These are phyloP conservation scores for Psophia crepitans DNA, from an alignment of 2,113 vertebrate species.

Conservation along the genomic window DNA sequence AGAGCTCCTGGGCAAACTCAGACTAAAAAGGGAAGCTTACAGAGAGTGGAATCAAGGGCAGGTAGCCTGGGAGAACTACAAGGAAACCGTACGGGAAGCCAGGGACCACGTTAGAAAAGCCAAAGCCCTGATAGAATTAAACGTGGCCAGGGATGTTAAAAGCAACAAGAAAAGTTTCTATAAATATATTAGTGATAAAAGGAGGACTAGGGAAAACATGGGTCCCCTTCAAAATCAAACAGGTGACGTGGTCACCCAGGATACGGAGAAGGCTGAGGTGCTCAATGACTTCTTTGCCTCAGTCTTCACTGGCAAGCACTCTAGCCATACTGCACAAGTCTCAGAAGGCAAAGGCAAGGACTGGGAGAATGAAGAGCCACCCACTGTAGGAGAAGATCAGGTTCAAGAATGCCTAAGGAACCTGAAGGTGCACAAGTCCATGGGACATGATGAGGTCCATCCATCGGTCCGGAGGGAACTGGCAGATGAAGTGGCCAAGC, in stretches of 20 bases:
- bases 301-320: no score
- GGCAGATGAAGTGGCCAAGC: no score
- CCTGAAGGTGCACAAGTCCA: background rate
- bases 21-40: background rate
- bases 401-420: background rate
- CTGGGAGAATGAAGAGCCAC: background rate
- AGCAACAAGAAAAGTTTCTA: background rate
- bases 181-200: no score
- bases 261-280: background rate
- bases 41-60: background rate
- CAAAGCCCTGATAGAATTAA: background rate
- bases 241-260: no score
- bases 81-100: background rate
- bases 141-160: background rate
- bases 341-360: background rate
- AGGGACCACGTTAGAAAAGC: background rate
- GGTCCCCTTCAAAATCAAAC: no score
- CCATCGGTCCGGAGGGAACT: background rate
- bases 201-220: no score
- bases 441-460: background rate
- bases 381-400: background rate
- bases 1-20: background rate
- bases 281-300: no score
- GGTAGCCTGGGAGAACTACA: background rate
- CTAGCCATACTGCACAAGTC: background rate